Evolutionary conservation across 2,797 vertebrate species (phyloP), one percentile per base, ranked within the genome.

Genomic region (Micrastur ruficollis): DNA sequence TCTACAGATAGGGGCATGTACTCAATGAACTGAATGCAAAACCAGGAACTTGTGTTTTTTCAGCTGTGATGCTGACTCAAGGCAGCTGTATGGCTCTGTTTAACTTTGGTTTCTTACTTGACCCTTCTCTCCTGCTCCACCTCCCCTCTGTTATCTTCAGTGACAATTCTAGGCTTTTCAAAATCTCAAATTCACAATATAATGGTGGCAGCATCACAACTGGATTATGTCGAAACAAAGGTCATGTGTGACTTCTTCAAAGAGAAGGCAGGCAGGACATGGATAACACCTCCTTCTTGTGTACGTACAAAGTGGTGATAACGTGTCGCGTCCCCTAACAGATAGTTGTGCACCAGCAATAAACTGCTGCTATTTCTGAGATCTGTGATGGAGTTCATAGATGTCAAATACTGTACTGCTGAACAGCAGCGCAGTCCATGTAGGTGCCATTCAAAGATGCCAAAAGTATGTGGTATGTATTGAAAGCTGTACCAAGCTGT

Each of bases 391-490:
- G 21, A 61, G 27, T 11, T 40, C 5, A 5, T 34, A 26, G 15
- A 12, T 73, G 58, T n/a, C 46, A 59, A 56, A 53, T n/a, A 50
- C 26, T 6, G 8, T 36, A 16, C 17, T 58, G 50, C 50, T 27
- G 18, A 50, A 55, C 27, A 46, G 53, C 26, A 22, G 5, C 17
- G 14, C 21, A 26, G 34, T 52, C 32, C 5, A 6, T 36, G 15
- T 32, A 50, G 42, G 13, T 74, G 34, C 22, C 6, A 6, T 53
- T 73, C 8, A 44, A 31, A 66, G 20, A 32, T 65, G 12, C 22
- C n/a, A 31, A 0, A 81, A 63, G n/a, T 47, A 13, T 17, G 29
- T 4, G 18, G 18, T 14, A 12, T 0, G 2, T 7, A 11, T 10
- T 56, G 23, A 66, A 81, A 18, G 15, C 38, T 66, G 14, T 34